These are phyloP conservation scores for Ferrisia virgata DNA, from an alignment of 2,888 invertebrate species.

Conservation along the genomic window DNA sequence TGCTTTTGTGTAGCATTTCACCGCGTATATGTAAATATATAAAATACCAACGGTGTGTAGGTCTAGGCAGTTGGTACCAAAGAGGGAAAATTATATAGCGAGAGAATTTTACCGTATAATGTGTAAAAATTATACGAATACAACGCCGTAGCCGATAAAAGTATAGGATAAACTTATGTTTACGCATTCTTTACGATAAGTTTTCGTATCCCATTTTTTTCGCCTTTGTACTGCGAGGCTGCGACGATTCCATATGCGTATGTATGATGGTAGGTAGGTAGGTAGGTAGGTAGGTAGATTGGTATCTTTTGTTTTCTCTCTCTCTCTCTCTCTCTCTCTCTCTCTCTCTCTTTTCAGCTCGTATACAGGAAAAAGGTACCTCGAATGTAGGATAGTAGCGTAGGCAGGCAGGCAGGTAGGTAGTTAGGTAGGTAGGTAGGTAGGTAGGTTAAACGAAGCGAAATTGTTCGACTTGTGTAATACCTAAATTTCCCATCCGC, in stretches of 20 bases:
- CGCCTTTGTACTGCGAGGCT: neutral
- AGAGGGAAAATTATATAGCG: too few relatives aligned
- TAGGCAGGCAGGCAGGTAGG: too few relatives aligned
- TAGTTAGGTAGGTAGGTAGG: neutral
- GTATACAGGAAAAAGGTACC: too few relatives aligned
- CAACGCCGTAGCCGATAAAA: neutral
- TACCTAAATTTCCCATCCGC: neutral
- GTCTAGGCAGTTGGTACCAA: too few relatives aligned
- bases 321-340: too few relatives aligned
- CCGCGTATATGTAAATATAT: neutral
- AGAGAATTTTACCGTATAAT: neutral
- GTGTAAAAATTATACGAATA: neutral
- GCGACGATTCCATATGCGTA: neutral
- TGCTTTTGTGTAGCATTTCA: neutral
- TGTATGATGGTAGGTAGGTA: too few relatives aligned
- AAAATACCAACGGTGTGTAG: neutral
- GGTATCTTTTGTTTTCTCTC: too few relatives aligned
- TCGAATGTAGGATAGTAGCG: too few relatives aligned
- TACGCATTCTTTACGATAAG: neutral
- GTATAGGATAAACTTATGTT: neutral
- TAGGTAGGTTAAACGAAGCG: neutral
- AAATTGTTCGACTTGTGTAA: conserved; percentile 11
- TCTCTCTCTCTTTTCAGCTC: too few relatives aligned
- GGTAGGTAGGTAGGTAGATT: too few relatives aligned
- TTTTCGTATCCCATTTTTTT: neutral